These are phyloP conservation scores for Sciurus vulgaris DNA, from an alignment of 2,797 vertebrate species.

Conservation along the genomic window DNA sequence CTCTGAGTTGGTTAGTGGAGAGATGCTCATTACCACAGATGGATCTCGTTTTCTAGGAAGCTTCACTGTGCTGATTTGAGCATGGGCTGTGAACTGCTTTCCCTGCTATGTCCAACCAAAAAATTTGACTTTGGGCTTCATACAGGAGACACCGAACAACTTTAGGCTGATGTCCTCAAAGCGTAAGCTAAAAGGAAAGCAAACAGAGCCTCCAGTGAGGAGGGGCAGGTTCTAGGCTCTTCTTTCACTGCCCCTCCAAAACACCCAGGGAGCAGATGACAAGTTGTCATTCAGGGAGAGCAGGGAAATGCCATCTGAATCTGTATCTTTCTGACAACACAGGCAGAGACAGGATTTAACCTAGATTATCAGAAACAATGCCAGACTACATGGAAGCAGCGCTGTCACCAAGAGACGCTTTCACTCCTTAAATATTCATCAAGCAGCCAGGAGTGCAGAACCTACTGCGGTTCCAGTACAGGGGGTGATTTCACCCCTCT, in stretches of 20 bases:
- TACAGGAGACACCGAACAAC: neutral
- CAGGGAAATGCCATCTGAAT: neutral
- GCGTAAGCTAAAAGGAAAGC: neutral
- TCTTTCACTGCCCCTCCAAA: neutral
- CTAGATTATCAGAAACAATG: neutral
- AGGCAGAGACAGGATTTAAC: neutral
- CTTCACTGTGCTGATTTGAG: neutral
- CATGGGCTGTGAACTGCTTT: neutral
- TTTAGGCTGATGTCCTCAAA: neutral
- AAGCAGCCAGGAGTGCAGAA: neutral
- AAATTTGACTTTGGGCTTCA: neutral
- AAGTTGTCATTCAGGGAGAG: no score
- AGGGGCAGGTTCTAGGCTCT: neutral
- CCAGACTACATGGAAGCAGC: neutral
- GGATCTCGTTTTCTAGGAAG: neutral
- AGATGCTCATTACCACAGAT: neutral
- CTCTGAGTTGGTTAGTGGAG: neutral
- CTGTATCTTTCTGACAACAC: neutral
- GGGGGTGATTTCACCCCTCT: neutral
- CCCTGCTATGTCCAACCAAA: neutral
- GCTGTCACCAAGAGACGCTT: neutral
- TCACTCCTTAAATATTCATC: neutral
- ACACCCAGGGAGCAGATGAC: no score
- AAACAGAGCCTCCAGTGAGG: neutral
- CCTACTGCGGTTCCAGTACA: accelerated